Percentiles rank a stretch among this genome's conserved stretches.
phyloP scores from a whole-genome alignment of 1,140 invertebrate genomes.

The Nylanderia fulva region DNA sequence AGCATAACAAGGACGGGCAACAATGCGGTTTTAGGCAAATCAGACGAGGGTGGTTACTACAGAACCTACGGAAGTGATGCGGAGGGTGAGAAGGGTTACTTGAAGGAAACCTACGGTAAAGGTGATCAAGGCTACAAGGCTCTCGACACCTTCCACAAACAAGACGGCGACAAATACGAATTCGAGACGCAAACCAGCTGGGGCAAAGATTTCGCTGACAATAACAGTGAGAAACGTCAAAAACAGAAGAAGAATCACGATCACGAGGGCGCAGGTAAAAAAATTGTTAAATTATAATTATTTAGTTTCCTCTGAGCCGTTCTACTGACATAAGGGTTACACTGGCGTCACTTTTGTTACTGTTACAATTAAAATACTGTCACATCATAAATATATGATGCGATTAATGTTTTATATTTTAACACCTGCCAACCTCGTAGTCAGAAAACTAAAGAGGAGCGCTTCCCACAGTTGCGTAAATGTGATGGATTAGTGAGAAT shows the following conservation, averaged over 20 bases:
- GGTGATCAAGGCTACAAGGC: conserved; percentile 90
- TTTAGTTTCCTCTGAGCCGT: too few relatives aligned
- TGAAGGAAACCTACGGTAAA: conserved; percentile 87
- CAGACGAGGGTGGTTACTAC: conserved; percentile 82
- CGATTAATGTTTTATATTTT: too few relatives aligned
- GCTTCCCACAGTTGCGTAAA: too few relatives aligned
- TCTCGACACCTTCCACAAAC: conserved; percentile 90
- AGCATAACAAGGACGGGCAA: conserved; percentile 64
- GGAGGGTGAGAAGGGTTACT: conserved; percentile 89
- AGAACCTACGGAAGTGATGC: conserved; percentile 85
- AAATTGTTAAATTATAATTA: conserved; percentile 20
- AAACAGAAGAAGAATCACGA: conserved; percentile 75
- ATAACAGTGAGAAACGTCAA: conserved; percentile 80
- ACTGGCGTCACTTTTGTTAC: too few relatives aligned
- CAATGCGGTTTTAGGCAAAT: conserved; percentile 81
- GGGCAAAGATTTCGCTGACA: conserved; percentile 83
- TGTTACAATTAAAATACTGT: too few relatives aligned
- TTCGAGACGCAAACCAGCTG: conserved; percentile 89
- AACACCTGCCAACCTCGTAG: too few relatives aligned
- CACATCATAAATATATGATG: too few relatives aligned
- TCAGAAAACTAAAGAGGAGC: too few relatives aligned
- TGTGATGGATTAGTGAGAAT: too few relatives aligned
- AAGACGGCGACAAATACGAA: conserved; percentile 89
- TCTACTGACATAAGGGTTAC: too few relatives aligned
- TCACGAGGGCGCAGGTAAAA: conserved; percentile 83